Base-by-base conservation (phyloP, 2,888 invertebrate species). In the Galerucella calmariensis region DNA sequence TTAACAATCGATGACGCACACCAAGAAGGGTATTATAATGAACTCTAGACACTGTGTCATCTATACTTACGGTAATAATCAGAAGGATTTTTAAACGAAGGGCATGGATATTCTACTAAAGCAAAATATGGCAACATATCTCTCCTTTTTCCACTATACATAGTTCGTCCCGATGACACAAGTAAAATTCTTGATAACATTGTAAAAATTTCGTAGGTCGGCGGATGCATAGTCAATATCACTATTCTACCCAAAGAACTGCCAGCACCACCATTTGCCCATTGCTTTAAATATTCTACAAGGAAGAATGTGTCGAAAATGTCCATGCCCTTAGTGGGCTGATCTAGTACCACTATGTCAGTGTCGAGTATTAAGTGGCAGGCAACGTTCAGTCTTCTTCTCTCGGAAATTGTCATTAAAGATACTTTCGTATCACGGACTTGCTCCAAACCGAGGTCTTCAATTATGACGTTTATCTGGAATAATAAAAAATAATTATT, bases 271-370 rank as follows among this genome's bases (percentile, higher is more conserved):
- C 88, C 88, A 77, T 85, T 87, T 44, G 95, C 95, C 96, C 97
- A 98, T 86, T 97, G 97, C 79, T 97, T 91, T 79, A 98, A 88
- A 86, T 97, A 98, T 86, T 98, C 97, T 73, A 98, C 94, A 67
- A 98, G 88, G 87, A 98, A 98, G 88, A 97, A 98, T 0, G 97
- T 96, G 84, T 98, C 98, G 83, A 98, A 97, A 78, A 98, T 97
- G 84, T 98, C 97, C 92, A 96, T 94, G 16, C 81, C 95, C 82
- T 92, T 92, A 0, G 95, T 94, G 0, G 97, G 95, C 87, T 97
- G 95, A 86, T 97, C 97, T 73, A 97, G 88, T 44, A 97, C 91
- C 0, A 98, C 90, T 62, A 98, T 91, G 75, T 97, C 95, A 80
- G 95, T 94, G 84, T 96, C 95, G 48, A 96, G 90, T 58, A 97